A percentile compares a stretch with the other conserved stretches of the same genome.
Conservation (phyloP, 37 sponge, comb jelly and placozoan genomes). For the Geodia barretti region DNA sequence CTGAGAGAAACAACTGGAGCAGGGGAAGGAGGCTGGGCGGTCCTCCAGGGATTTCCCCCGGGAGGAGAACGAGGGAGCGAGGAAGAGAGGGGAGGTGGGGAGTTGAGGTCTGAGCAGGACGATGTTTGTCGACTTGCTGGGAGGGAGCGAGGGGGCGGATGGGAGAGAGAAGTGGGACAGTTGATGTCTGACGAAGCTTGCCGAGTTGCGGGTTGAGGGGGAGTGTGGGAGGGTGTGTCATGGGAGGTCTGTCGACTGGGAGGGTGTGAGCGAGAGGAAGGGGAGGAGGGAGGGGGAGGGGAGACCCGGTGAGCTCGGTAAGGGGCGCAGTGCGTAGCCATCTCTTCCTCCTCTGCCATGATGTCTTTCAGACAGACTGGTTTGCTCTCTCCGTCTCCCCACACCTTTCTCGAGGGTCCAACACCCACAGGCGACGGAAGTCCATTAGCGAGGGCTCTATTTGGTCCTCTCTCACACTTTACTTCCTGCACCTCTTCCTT, state of each 20-base stretch:
- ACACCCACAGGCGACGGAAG: background rate
- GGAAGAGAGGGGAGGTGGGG: background rate
- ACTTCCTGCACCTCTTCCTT: background rate
- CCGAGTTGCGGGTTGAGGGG: background rate
- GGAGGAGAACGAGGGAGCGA: background rate
- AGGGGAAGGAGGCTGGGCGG: background rate
- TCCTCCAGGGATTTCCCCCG: too few species aligned
- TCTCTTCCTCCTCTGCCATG: slow-evolving; percentile 49
- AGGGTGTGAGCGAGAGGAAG: background rate
- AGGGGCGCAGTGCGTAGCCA: background rate
- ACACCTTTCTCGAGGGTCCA: background rate
- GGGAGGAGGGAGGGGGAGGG: background rate
- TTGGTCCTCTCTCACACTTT: background rate
- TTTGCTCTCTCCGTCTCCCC: background rate
- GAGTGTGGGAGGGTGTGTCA: background rate
- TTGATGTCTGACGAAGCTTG: background rate
- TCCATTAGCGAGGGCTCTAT: background rate
- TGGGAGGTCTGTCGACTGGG: background rate
- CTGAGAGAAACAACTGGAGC: slow-evolving; percentile 49
- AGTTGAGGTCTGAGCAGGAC: too few species aligned
- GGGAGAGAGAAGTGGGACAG: background rate
- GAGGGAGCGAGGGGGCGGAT: background rate
- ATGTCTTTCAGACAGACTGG: slow-evolving; percentile 34
- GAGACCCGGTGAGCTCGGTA: background rate
- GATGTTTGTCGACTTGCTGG: too few species aligned